Conservation (phyloP, 2,888 invertebrate species). For the Harmothoe impar region DNA sequence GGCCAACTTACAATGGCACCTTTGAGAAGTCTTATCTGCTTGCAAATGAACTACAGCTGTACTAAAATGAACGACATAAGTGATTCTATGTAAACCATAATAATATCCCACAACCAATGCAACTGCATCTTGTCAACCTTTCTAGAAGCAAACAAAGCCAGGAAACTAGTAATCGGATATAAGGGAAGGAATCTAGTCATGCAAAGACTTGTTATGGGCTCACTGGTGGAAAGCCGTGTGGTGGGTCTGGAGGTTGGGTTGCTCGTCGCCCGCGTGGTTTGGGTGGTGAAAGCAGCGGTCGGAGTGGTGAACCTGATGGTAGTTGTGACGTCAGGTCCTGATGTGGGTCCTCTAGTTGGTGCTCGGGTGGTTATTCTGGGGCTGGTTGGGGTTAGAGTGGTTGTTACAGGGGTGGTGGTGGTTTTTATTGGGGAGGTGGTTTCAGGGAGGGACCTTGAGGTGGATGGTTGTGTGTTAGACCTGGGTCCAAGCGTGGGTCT, state of each 20-base stretch:
- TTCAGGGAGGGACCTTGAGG: background rate
- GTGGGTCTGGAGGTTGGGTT: background rate
- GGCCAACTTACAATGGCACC: too few species aligned
- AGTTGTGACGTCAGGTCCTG: background rate
- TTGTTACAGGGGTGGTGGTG: background rate
- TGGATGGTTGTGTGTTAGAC: background rate
- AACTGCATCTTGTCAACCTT: too few species aligned
- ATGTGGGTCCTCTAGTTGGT: background rate
- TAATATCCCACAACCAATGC: too few species aligned
- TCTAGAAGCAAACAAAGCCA: too few species aligned
- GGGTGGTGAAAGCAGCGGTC: background rate
- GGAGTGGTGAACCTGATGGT: background rate
- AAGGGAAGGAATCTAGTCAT: background rate
- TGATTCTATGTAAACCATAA: too few species aligned
- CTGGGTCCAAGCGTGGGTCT: background rate
- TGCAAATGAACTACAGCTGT: too few species aligned
- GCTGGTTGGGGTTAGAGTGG: background rate
- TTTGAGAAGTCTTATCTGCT: too few species aligned
- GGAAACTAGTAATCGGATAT: too few species aligned
- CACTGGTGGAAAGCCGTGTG: slow-evolving; percentile 22
- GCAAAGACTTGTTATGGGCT: slow-evolving; percentile 3
- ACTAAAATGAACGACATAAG: too few species aligned
- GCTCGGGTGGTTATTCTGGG: background rate
- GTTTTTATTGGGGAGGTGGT: background rate
- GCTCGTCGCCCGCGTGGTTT: background rate